These are phyloP conservation scores for Xanthia togata DNA, from an alignment of 2,888 invertebrate genomes.

Conservation along the genomic window DNA sequence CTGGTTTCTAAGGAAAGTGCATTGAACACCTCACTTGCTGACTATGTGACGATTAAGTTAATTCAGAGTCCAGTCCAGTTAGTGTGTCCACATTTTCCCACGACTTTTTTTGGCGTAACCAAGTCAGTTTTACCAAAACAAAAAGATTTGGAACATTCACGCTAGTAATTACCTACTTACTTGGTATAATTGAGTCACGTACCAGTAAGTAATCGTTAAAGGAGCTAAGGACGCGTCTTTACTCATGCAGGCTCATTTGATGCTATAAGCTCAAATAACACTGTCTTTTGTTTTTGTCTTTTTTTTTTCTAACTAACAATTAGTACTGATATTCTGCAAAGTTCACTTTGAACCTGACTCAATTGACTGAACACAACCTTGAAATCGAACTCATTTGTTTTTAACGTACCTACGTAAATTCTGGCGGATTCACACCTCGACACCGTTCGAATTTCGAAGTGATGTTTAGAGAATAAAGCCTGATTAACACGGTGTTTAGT, in stretches of 20 bases:
- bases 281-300: too few relatives aligned
- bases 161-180: too few relatives aligned
- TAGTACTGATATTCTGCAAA: not conserved
- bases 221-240: not conserved
- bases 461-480: too few relatives aligned
- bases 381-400: not conserved
- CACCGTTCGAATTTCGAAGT: not conserved
- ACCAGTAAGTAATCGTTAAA: slow-evolving; percentile 6
- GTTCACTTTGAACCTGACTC: not conserved
- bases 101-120: too few relatives aligned
- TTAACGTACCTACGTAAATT: not conserved
- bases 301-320: not conserved
- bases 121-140: too few relatives aligned
- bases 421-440: not conserved
- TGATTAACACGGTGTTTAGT: too few relatives aligned
- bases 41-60: too few relatives aligned
- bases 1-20: too few relatives aligned
- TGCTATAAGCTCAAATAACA: not conserved
- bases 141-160: too few relatives aligned
- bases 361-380: not conserved
- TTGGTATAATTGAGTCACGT: slow-evolving; percentile 18
- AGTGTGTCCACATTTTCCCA: too few relatives aligned
- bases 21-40: too few relatives aligned
- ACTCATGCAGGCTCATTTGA: not conserved
- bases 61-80: too few relatives aligned